These are phyloP conservation scores for Enteromius mattozi DNA, from an alignment of 2,797 vertebrate species.

Conservation along the genomic window DNA sequence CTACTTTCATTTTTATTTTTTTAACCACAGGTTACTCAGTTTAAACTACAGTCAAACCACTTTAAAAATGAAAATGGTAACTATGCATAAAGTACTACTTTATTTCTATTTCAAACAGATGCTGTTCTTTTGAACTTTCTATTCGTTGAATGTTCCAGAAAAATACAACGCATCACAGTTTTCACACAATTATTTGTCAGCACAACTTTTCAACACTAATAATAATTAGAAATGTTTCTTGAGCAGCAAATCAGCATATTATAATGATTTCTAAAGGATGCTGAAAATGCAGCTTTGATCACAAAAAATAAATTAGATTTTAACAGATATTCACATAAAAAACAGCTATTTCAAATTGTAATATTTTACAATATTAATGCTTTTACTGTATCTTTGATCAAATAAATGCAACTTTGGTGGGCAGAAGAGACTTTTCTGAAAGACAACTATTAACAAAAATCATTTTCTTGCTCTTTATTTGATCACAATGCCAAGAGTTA, in stretches of 20 bases:
- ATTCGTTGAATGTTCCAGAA: not conserved
- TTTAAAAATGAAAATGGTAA: not conserved
- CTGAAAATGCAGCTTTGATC: not conserved
- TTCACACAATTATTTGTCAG: not conserved
- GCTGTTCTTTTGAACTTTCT: not conserved
- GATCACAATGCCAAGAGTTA: not conserved
- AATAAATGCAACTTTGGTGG: not conserved
- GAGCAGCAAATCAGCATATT: not conserved
- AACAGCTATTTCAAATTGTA: not conserved
- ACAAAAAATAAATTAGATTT: not conserved
- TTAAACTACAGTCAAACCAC: not conserved
- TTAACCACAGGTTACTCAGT: not conserved
- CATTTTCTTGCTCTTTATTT: no score
- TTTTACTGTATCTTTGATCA: not conserved
- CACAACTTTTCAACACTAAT: not conserved
- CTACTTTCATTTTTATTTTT: not conserved
- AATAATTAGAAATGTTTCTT: not conserved
- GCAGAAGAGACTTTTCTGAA: not conserved
- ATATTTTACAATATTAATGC: not conserved
- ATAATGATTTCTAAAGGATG: not conserved
- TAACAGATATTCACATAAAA: not conserved
- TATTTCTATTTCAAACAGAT: not conserved
- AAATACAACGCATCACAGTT: not conserved
- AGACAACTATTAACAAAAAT: no score
- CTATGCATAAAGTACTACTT: not conserved